Percentiles rank a stretch among this genome's conserved stretches.
Evolutionary conservation across 1,140 invertebrate genomes (phyloP).

Genomic region (Hesperophylax magnus): DNA sequence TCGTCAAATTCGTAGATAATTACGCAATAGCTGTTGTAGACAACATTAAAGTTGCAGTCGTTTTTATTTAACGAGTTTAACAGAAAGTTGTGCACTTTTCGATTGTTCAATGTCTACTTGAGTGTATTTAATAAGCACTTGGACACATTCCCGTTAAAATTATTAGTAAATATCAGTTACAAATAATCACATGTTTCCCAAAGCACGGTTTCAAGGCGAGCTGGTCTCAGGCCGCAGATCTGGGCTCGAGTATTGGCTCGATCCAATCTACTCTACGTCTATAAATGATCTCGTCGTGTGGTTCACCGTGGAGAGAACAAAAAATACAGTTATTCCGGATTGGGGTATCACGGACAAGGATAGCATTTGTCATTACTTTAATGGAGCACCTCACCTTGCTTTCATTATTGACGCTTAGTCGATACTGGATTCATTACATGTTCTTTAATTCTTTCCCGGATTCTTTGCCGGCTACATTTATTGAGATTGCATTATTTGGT

Average conservation of each 20-base stretch:
- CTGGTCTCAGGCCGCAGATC: neutral
- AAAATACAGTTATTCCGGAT: constrained; percentile 27
- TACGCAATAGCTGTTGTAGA: no score
- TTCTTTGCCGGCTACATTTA: no score
- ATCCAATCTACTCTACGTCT: neutral
- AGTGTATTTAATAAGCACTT: neutral
- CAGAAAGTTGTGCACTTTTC: neutral
- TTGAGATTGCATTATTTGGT: no score
- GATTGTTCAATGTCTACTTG: neutral
- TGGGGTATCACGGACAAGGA: constrained; percentile 17
- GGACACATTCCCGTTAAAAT: constrained; percentile 1
- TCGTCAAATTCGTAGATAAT: no score
- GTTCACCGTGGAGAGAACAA: constrained; percentile 15
- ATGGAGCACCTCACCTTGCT: neutral
- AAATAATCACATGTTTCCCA: constrained; percentile 24
- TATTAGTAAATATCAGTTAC: constrained; percentile 18
- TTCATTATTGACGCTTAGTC: no score
- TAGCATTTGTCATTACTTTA: constrained; percentile 19
- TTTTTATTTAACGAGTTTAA: neutral
- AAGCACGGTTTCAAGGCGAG: neutral
- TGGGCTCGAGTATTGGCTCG: neutral
- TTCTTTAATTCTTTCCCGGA: no score
- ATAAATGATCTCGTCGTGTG: neutral
- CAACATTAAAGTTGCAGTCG: no score
- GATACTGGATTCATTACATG: no score